Evolutionary conservation across 1,140 invertebrate genomes (phyloP), one percentile per base, ranked within the genome.

Genomic region (Cydia pomonella): DNA sequence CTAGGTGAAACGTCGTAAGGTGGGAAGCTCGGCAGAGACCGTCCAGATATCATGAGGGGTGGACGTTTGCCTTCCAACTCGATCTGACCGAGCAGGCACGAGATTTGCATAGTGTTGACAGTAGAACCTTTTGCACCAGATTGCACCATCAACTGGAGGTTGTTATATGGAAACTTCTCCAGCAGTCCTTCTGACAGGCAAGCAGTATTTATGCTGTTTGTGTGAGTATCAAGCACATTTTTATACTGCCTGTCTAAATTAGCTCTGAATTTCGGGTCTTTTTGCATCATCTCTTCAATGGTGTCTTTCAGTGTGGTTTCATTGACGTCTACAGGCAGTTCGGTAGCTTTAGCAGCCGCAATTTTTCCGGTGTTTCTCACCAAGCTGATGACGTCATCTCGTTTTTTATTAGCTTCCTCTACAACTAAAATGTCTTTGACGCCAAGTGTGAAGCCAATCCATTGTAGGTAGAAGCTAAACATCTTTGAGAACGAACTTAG

Each of bases 101-200:
- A 99, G 83, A 99, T 99, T 89, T 99, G 98, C 96, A 98, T 98
- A 83, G 97, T 97, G 88, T 99, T 99, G 0, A 99, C 98, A 81
- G 95, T 96, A 0, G 98, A 98, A 44, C 99, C 99, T 93, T 99
- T 99, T 0, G 99, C 99, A 66, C 99, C 99, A 13, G 99, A 99
- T 85, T 98, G 95, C 0, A 99, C 98, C 98, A 99, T 99, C 69
- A 99, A 90, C 88, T 99, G 98, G 2, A 99, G 94, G 93, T 99
- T 99, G 92, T 99, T 99, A 4, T 96, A 84, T 0, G 99, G 98
- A 88, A 99, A 99, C 77, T 96, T 95, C 77, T 96, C 96, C 1
- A 98, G 89, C 13, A 99, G 93, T 10, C 97, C 98, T 71, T 94
- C 93, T 3, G 97, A 96, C 72, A 99, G 93, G 89, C 97, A 98